Conservation (phyloP, 2,113 vertebrate species). For the Mesitornis unicolor region DNA sequence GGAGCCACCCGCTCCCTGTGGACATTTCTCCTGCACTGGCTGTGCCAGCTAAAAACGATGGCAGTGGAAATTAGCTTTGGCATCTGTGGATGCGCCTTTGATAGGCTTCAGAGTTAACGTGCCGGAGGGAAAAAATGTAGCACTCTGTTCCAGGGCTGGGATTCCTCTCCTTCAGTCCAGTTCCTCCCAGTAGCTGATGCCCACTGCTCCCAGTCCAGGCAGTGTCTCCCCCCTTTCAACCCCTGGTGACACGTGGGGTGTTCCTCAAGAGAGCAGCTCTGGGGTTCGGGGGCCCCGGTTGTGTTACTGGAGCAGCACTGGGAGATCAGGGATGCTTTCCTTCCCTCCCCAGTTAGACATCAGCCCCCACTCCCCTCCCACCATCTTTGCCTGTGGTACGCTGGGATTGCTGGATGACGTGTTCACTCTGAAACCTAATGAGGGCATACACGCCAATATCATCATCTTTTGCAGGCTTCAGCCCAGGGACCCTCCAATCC, state of each 20-base stretch:
- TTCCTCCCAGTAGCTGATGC: too few species aligned
- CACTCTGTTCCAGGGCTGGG: not conserved
- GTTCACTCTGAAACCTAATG: not conserved
- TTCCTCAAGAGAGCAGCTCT: too few species aligned
- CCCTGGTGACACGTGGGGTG: not conserved
- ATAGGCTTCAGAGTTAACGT: not conserved
- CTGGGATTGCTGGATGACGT: not conserved
- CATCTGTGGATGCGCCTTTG: not conserved
- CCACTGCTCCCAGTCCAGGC: too few species aligned
- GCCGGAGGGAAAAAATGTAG: not conserved
- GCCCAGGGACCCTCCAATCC: accelerated
- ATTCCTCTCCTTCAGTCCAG: too few species aligned
- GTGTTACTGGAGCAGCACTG: accelerated
- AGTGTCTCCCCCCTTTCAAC: not conserved
- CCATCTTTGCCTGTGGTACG: accelerated
- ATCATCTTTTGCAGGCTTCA: too few species aligned
- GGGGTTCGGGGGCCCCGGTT: too few species aligned
- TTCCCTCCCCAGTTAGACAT: not conserved
- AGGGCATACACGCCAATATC: not conserved
- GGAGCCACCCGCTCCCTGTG: not conserved
- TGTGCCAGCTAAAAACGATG: not conserved
- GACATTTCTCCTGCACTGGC: not conserved
- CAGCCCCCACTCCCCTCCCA: too few species aligned
- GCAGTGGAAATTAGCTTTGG: not conserved
- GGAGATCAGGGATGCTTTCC: accelerated